Base-by-base conservation (phyloP, 2,113 vertebrate genomes). In the Lycaon pictus region DNA sequence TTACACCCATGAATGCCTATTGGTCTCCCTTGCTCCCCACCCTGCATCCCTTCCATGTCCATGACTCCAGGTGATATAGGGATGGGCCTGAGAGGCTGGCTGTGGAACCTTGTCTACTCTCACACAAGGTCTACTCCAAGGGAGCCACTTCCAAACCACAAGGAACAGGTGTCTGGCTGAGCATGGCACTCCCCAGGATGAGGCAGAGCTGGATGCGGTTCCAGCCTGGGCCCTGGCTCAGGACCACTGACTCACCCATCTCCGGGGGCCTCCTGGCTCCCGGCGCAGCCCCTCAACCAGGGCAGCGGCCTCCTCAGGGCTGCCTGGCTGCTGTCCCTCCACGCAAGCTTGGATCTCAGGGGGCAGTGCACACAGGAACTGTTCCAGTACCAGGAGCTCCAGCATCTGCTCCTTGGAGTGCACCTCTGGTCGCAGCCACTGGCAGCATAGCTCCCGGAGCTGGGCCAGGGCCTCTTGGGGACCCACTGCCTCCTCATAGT, bases 321-420 rank as follows among this genome's bases (percentile, higher is more conserved):
- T 98, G 81, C 93, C 80, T 1, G 98, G 98, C 9, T 20, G 76
- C 56, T 91, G 97, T 10, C 74, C 93, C 62, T 81, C 87, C 37
- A 98, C 82, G 15, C 22, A 84, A 56, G 92, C 77, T 90, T 97
- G 97, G 81, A 98, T 93, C 43, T 97, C 94, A 0, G 96, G 58
- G 5, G 98, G 98, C 43, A 98, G 95, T 0, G 71, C 65, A 2
- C 95, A 93, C 71, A 98, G 90, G 90, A 98, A 98, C 88, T 98
- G 98, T 89, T 98, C 98, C 11, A 98, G 89, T 62, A 98, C 97
- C 74, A 98, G 84, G 3, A 98, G 90, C 53, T 98, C 98, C 43
- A 98, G 53, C 62, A 98, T 96, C 89, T 98, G 98, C 72, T 98
- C 98, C 90, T 98, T 98, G 92, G 97, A 98, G 58, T 17, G 95